Conservation (phyloP, 2,113 vertebrate genomes). For the Mormyrus iriodes region DNA sequence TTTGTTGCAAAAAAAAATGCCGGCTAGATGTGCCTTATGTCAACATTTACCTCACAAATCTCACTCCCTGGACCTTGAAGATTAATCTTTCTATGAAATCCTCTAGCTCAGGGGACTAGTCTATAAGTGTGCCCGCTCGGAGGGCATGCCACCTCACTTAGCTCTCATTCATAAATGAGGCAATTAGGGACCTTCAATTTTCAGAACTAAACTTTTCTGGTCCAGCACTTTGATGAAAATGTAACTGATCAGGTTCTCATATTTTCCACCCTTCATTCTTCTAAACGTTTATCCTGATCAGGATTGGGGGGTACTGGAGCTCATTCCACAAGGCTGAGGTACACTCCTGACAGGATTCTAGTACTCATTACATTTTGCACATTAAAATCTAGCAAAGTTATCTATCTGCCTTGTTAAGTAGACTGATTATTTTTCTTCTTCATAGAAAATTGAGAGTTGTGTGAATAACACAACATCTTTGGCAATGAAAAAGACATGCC, state of each 20-base stretch:
- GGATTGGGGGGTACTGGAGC: not conserved
- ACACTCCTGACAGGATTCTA: not conserved
- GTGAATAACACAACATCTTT: not conserved
- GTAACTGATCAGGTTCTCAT: not conserved
- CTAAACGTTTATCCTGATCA: not conserved
- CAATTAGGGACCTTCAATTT: not conserved
- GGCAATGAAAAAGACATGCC: not conserved
- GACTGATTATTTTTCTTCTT: not conserved
- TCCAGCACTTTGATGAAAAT: not conserved
- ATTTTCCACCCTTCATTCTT: not conserved
- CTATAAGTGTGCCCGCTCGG: not conserved
- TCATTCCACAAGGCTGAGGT: not conserved
- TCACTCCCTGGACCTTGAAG: not conserved
- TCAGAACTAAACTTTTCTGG: not conserved
- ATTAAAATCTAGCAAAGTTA: not conserved
- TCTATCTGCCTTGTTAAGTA: not conserved
- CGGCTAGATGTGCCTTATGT: not conserved
- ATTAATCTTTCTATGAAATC: not conserved
- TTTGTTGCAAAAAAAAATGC: not conserved
- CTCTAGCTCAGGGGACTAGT: not conserved
- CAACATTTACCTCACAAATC: not conserved
- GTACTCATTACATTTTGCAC: not conserved
- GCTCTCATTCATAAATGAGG: not conserved
- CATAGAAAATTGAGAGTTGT: not conserved
- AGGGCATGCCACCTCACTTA: not conserved